Evolutionary conservation across 1,140 invertebrate species (phyloP).

Genomic region (Drosophila nigromelanica): DNA sequence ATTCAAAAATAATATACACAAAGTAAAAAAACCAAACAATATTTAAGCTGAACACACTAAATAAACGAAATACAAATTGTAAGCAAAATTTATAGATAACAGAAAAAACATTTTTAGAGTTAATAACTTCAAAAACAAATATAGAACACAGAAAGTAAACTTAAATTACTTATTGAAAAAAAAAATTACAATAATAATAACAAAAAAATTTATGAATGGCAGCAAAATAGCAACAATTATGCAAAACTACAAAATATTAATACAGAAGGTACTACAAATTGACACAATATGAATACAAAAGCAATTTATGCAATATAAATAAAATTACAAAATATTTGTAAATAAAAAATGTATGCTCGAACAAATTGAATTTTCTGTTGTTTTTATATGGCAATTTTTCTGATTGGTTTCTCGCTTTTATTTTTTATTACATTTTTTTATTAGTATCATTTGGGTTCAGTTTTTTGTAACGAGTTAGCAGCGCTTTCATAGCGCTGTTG

Average conservation of each 20-base stretch:
- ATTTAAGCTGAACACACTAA: slow-evolving; percentile 25
- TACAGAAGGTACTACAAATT: slow-evolving; percentile 55
- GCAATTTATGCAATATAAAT: slow-evolving; percentile 67
- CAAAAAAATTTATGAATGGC: slow-evolving; percentile 14
- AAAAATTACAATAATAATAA: slow-evolving; percentile 43
- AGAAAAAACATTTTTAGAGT: slow-evolving; percentile 57
- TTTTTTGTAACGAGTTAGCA: slow-evolving; percentile 45
- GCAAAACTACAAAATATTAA: slow-evolving; percentile 65
- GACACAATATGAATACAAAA: slow-evolving; percentile 66
- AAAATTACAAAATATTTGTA: slow-evolving; percentile 65
- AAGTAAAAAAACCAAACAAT: slow-evolving; percentile 24
- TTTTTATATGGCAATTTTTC: slow-evolving; percentile 45
- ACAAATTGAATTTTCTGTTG: slow-evolving; percentile 53
- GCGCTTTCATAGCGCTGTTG: slow-evolving; percentile 16
- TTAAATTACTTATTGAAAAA: slow-evolving; percentile 61
- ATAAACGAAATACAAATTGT: slow-evolving; percentile 21
- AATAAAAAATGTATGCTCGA: slow-evolving; percentile 70
- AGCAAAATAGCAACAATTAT: slow-evolving; percentile 56
- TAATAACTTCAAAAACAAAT: slow-evolving; percentile 48
- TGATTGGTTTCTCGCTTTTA: slow-evolving; percentile 39
- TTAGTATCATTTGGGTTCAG: slow-evolving; percentile 3
- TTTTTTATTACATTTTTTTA: slow-evolving; percentile 17
- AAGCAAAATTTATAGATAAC: slow-evolving; percentile 33
- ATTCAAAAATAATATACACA: slow-evolving; percentile 29
- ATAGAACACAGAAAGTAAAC: slow-evolving; percentile 28